Conservation (phyloP, 1,140 invertebrate species). For the Zaprionus nigranus region DNA sequence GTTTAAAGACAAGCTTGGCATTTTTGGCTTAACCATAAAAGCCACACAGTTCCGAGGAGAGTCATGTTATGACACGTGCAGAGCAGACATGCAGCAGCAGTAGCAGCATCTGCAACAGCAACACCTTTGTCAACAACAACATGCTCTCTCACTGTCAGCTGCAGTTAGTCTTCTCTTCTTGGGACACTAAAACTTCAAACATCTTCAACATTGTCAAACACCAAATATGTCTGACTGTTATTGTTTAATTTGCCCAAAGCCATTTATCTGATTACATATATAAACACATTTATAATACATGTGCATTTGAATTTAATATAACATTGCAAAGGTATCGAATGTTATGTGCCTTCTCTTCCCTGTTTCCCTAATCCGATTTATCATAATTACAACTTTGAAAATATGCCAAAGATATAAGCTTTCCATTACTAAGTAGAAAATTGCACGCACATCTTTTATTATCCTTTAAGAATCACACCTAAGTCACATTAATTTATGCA, state of each 20-base stretch:
- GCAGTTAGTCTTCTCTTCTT: neutral
- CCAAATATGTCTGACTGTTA: neutral
- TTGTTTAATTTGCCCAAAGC: conserved; percentile 2
- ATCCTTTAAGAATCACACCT: too few species aligned
- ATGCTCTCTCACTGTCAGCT: neutral
- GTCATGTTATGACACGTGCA: conserved; percentile 10
- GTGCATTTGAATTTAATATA: neutral
- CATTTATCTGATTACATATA: conserved; percentile 1
- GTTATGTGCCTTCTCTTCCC: neutral
- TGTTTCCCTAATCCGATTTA: neutral
- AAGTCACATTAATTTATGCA: too few species aligned
- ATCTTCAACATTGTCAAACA: neutral
- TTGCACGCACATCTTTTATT: too few species aligned
- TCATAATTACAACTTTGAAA: neutral
- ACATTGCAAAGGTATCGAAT: neutral
- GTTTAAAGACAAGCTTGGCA: conserved; percentile 35
- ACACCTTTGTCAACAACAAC: conserved; percentile 2
- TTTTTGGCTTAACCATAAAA: conserved; percentile 27
- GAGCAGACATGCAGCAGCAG: neutral
- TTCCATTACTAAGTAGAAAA: too few species aligned
- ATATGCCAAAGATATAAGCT: neutral
- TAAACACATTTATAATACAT: neutral
- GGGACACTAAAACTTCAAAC: neutral
- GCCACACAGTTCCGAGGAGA: conserved; percentile 17
- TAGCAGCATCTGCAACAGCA: neutral